These are phyloP conservation scores for Artibeus lituratus DNA, from an alignment of 2,797 vertebrate genomes.

Conservation along the genomic window DNA sequence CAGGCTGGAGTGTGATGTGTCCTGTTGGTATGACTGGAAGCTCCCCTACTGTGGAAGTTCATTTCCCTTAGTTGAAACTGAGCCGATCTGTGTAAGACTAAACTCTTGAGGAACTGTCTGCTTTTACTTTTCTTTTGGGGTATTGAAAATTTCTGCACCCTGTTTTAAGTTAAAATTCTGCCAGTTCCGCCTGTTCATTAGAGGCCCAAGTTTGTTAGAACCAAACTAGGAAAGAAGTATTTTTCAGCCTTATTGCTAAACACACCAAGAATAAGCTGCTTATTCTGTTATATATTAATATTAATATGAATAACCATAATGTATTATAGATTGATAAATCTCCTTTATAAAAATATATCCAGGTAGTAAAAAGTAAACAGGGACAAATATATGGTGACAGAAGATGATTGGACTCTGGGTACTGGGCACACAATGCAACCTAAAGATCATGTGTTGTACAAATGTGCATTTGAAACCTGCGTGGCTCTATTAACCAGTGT, in stretches of 20 bases:
- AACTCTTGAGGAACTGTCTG: background rate
- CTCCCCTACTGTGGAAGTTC: background rate
- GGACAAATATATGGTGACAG: background rate
- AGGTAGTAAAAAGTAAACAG: background rate
- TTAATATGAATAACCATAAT: background rate
- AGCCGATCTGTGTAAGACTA: background rate
- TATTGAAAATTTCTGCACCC: background rate
- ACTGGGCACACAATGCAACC: background rate
- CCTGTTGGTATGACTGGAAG: background rate
- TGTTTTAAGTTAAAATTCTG: constrained; percentile 12
- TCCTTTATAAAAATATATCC: background rate
- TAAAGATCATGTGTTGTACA: background rate
- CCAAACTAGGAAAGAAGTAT: constrained; percentile 10
- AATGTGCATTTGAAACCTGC: background rate
- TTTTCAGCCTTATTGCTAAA: background rate
- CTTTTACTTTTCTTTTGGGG: background rate
- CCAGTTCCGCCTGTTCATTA: background rate
- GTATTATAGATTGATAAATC: background rate
- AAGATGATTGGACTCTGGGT: background rate
- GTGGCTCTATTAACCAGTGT: background rate
- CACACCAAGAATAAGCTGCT: background rate
- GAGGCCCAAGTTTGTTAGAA: background rate
- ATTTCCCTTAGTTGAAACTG: background rate
- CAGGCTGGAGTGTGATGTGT: background rate
- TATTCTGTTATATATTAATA: background rate